phyloP scores from a whole-genome alignment of 2,797 vertebrate genomes.

The Pelochelys cantorii region DNA sequence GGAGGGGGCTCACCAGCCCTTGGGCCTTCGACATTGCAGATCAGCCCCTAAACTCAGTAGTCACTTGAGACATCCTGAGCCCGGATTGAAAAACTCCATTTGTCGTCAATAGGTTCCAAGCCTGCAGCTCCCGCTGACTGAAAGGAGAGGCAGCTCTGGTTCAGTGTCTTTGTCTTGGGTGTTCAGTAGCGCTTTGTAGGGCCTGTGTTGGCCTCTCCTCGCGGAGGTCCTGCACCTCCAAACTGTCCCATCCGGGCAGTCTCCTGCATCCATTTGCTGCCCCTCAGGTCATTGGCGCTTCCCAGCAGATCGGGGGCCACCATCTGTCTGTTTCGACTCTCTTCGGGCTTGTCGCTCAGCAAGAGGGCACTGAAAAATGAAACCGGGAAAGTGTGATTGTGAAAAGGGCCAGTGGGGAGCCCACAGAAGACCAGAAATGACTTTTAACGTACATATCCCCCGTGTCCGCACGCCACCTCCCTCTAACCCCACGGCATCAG shows the following conservation, averaged over 20 bases:
- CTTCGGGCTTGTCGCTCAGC: not conserved
- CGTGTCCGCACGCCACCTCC: not conserved
- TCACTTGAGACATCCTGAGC: not conserved
- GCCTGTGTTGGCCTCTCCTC: not conserved
- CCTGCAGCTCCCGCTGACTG: not conserved
- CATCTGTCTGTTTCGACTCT: not conserved
- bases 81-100: not conserved
- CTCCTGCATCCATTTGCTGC: not conserved
- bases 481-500: not conserved
- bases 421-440: not conserved
- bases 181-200: not conserved
- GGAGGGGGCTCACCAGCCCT: not conserved
- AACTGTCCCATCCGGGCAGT: not conserved
- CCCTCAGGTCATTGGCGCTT: not conserved
- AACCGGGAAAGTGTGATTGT: not conserved
- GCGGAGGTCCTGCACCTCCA: not conserved
- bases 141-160: not conserved
- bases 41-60: not conserved
- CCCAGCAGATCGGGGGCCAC: not conserved
- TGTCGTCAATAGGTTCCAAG: not conserved
- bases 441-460: not conserved
- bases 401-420: not conserved
- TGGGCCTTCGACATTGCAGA: not conserved
- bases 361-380: not conserved
- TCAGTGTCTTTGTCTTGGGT: not conserved